Evolutionary conservation across 1,140 invertebrate species (phyloP), one percentile per base, ranked within the genome.

Genomic region (Ephestia elutella): DNA sequence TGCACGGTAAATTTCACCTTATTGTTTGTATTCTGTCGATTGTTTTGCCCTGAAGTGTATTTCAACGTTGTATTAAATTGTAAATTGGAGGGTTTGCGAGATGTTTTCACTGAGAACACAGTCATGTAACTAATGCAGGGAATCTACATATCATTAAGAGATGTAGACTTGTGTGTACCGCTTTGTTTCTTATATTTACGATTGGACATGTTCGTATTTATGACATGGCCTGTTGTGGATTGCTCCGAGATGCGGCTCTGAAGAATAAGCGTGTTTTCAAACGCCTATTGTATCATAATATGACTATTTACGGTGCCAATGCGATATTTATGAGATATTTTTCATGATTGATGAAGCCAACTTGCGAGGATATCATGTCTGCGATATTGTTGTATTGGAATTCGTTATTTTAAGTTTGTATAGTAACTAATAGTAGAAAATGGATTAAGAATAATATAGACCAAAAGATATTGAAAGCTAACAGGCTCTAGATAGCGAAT

Each of bases 101-200:
- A 84, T 86, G 83, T 86, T 88, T 87, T 79, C 78, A 82, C 78
- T 65, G 75, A 72, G 80, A 88, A 86, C 82, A 86, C 78, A 86
- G 83, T 72, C 86, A 86, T 88, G 86, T 88, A 86, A 86, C 83
- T 88, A 88, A 88, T 88, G 81, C 78, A 77, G 76, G 70, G 86
- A 84, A 88, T 88, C 83, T 86, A 88, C 85, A 88, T 88, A 88
- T 88, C 85, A 88, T 88, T 88, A 88, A 88, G 80, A 85, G 85
- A 87, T 87, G 85, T 87, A 80, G 79, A 71, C 73, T 68, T 78
- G 83, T 86, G 78, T 86, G 85, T 88, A 83, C 65, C 81, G 82
- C 82, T 87, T 87, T 86, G 85, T 87, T 80, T 70, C 68, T 74
- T 85, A 82, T 85, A 87, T 86, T 86, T 87, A 87, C 75, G 78